Evolutionary conservation across 2,797 vertebrate species (phyloP).

Genomic region (Enteromius unitaeniatus): DNA sequence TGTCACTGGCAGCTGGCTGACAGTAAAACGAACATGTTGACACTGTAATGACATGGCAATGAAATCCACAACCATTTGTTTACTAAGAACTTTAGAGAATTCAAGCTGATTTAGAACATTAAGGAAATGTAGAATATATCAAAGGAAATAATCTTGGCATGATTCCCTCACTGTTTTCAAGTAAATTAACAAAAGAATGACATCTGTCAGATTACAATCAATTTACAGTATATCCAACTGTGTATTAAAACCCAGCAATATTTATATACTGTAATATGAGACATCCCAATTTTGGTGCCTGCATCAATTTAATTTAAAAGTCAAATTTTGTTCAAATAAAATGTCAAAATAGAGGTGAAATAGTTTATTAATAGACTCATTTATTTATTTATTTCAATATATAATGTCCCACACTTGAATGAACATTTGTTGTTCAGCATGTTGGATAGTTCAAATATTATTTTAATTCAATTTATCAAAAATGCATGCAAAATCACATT

Average conservation of each 20-base stretch:
- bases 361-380: background rate
- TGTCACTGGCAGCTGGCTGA: constrained; percentile 33
- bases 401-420: background rate
- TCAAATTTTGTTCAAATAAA: background rate
- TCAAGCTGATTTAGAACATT: constrained; percentile 1
- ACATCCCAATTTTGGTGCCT: background rate
- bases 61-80: constrained; percentile 15
- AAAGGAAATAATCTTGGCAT: background rate
- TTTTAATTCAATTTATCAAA: background rate
- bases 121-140: background rate
- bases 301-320: background rate
- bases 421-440: background rate
- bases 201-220: background rate
- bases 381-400: background rate
- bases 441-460: background rate
- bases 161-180: background rate
- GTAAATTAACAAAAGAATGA: background rate
- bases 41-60: constrained; percentile 15
- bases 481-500: no score
- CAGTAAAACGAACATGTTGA: constrained; percentile 30
- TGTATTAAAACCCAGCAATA: background rate
- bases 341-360: background rate
- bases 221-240: background rate
- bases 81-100: constrained; percentile 7
- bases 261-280: background rate